Percentiles rank a stretch among this genome's conserved stretches.
phyloP scores from a whole-genome alignment of 2,797 vertebrate genomes.

The Ibycter americanus region DNA sequence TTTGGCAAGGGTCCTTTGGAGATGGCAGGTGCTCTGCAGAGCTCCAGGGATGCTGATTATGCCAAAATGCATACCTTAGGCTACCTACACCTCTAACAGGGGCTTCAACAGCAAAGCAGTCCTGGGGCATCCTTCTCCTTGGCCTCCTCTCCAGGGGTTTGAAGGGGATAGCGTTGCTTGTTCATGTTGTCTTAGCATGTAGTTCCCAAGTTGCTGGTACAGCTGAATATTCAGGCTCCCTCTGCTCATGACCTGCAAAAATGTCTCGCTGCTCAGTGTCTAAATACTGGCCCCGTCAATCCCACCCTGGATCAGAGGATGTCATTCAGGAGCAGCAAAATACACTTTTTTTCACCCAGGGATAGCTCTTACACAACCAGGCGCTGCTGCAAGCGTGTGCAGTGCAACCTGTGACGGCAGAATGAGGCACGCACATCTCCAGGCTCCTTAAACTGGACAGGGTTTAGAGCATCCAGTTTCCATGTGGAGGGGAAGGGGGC shows the following conservation, averaged over 20 bases:
- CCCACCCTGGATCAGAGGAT: background rate
- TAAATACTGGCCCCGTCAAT: rapidly evolving
- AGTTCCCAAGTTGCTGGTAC: background rate
- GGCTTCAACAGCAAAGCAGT: background rate
- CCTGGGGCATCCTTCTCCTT: background rate
- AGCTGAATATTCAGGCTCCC: background rate
- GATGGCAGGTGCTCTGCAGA: background rate
- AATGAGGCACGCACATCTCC: background rate
- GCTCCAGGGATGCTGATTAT: background rate
- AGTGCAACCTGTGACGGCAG: background rate
- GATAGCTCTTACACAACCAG: background rate
- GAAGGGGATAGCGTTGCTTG: background rate
- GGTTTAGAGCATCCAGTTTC: background rate
- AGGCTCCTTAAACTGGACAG: background rate
- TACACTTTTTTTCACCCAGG: background rate
- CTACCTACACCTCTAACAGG: background rate
- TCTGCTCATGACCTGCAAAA: background rate
- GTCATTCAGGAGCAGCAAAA: background rate
- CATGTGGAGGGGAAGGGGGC: background rate
- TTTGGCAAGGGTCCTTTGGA: background rate
- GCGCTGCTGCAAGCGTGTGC: background rate
- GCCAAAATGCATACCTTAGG: background rate
- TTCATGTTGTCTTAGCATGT: background rate
- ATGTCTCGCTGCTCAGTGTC: rapidly evolving
- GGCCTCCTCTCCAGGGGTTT: background rate